These are phyloP conservation scores for Saxidomus purpurata DNA, from an alignment of 1,140 invertebrate species.

Conservation along the genomic window DNA sequence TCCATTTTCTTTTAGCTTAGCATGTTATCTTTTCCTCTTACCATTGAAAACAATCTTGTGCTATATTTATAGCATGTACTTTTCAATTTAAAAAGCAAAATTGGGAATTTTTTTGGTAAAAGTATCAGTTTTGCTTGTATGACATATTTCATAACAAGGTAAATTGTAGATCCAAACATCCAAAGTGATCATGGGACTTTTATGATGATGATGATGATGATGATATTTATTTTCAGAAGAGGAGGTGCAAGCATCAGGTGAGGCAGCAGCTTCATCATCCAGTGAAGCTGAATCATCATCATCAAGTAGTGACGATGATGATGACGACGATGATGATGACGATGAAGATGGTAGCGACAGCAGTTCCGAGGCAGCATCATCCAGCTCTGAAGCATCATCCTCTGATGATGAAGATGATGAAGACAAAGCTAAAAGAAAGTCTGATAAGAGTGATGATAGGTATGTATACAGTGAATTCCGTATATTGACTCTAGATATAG, in stretches of 20 bases:
- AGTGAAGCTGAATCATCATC: conserved; percentile 39
- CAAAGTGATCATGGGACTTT: no score
- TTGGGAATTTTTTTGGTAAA: no score
- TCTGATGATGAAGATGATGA: conserved; percentile 75
- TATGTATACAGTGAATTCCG: no score
- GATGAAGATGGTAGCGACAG: conserved; percentile 70
- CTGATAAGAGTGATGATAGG: conserved; percentile 48
- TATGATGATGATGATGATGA: not conserved
- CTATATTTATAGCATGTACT: no score
- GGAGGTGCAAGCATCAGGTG: conserved; percentile 53
- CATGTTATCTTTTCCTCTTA: no score
- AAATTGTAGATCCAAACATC: no score
- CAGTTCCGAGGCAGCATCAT: conserved; percentile 65
- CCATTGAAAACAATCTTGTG: no score
- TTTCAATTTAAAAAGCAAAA: no score
- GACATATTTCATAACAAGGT: no score
- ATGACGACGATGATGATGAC: conserved; percentile 73
- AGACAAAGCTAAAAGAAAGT: conserved; percentile 64
- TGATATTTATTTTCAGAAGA: conserved; percentile 48
- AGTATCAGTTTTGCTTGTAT: no score
- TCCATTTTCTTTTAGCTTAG: no score
- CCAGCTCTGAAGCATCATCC: conserved; percentile 59
- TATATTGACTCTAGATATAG: no score
- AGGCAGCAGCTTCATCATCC: conserved; percentile 33
- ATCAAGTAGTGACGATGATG: conserved; percentile 31